These are phyloP conservation scores for Cyrtonyx montezumae DNA, from an alignment of 2,113 vertebrate species.

Conservation along the genomic window DNA sequence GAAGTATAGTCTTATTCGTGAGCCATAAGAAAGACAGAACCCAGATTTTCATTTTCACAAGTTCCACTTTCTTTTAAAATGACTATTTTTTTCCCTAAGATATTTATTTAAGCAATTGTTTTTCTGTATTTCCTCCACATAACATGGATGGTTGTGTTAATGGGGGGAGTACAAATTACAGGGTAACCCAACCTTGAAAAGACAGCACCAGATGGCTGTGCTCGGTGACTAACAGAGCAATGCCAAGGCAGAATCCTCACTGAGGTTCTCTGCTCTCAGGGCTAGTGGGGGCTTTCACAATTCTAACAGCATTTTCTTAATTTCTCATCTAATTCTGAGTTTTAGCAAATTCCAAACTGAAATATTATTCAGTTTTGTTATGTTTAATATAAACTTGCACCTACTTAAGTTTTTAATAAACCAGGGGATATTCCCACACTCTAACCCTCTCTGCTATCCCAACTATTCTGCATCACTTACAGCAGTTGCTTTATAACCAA, in stretches of 20 bases:
- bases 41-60: not conserved
- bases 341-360: not conserved
- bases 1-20: not conserved
- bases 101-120: not conserved
- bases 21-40: not conserved
- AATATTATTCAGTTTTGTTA: not conserved
- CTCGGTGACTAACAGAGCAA: slow-evolving; percentile 34
- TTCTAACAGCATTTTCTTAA: not conserved
- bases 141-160: slow-evolving; percentile 9
- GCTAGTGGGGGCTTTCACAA: not conserved
- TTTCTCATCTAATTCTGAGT: not conserved
- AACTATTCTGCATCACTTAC: not conserved
- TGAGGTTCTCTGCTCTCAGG: not conserved
- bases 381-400: not conserved
- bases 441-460: rapidly evolving
- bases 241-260: slow-evolving; percentile 19
- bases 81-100: not conserved
- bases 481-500: not conserved
- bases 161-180: slow-evolving; percentile 45
- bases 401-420: not conserved
- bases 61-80: not conserved
- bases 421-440: not conserved
- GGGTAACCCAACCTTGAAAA: slow-evolving; percentile 60
- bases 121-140: not conserved
- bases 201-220: slow-evolving; percentile 70